Evolutionary conservation across 2,113 vertebrate genomes (phyloP).

Genomic region (Stercorarius parasiticus): DNA sequence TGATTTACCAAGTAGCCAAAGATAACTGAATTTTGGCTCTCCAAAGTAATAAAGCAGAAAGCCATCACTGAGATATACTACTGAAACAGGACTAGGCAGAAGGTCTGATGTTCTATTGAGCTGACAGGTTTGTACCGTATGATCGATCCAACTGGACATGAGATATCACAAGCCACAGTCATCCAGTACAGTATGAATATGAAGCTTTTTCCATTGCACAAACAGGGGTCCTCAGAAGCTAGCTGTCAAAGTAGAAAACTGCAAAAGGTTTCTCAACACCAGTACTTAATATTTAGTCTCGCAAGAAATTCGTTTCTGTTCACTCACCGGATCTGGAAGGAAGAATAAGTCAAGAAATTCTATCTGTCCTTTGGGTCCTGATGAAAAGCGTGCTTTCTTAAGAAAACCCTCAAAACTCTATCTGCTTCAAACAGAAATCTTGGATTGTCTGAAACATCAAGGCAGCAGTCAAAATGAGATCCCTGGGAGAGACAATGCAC

Average conservation of each 20-base stretch:
- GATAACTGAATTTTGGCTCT: slow-evolving; percentile 18
- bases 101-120: not conserved
- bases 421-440: slow-evolving; percentile 25
- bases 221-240: not conserved
- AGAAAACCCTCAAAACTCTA: not conserved
- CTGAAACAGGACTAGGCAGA: not conserved
- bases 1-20: not conserved
- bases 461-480: slow-evolving; percentile 1
- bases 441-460: not conserved
- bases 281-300: not conserved
- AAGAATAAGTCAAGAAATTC: not conserved
- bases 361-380: slow-evolving; percentile 1
- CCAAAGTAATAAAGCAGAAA: not conserved
- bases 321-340: not conserved
- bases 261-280: not conserved
- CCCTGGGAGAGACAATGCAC: not conserved
- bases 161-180: not conserved
- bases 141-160: not conserved
- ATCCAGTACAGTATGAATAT: not conserved
- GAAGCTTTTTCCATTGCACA: not conserved
- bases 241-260: not conserved
- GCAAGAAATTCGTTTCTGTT: not conserved
- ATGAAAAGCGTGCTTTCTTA: slow-evolving; percentile 17
- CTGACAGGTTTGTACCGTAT: not conserved
- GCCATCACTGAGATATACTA: not conserved